Evolutionary conservation across 1,140 invertebrate genomes (phyloP).

Genomic region (Drosophila serrata): DNA sequence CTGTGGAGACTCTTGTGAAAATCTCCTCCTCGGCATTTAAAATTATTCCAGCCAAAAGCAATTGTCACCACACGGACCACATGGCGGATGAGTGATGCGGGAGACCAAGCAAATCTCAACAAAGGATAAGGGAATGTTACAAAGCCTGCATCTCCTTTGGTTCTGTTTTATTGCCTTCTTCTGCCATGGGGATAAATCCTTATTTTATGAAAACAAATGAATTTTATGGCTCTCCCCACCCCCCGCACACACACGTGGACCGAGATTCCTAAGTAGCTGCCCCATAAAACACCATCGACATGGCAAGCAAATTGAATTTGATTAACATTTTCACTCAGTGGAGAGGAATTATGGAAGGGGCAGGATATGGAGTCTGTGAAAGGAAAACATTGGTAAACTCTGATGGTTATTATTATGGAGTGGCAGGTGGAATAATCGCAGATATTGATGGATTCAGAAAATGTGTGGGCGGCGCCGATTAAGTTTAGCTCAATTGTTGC

Average conservation of each 20-base stretch:
- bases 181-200: conserved; percentile 59
- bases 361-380: background rate
- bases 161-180: conserved; percentile 62
- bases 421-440: conserved; percentile 44
- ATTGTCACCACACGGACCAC: conserved; percentile 65
- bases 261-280: conserved; percentile 34
- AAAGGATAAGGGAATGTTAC: background rate
- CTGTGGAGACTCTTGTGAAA: conserved; percentile 29
- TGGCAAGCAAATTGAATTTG: conserved; percentile 78
- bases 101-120: conserved; percentile 41
- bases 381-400: conserved; percentile 19
- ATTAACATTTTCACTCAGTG: conserved; percentile 55
- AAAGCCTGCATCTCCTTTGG: background rate
- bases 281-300: conserved; percentile 51
- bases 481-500: conserved; percentile 22
- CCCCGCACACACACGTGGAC: too few relatives aligned
- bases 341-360: background rate
- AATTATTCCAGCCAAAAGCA: conserved; percentile 53
- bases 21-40: conserved; percentile 41
- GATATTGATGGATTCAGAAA: conserved; percentile 32
- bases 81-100: conserved; percentile 70
- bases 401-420: conserved; percentile 48
- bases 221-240: conserved; percentile 56
- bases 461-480: conserved; percentile 5
- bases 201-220: conserved; percentile 82